Conservation (phyloP, 1,140 invertebrate species). For the Drusus annulatus region DNA sequence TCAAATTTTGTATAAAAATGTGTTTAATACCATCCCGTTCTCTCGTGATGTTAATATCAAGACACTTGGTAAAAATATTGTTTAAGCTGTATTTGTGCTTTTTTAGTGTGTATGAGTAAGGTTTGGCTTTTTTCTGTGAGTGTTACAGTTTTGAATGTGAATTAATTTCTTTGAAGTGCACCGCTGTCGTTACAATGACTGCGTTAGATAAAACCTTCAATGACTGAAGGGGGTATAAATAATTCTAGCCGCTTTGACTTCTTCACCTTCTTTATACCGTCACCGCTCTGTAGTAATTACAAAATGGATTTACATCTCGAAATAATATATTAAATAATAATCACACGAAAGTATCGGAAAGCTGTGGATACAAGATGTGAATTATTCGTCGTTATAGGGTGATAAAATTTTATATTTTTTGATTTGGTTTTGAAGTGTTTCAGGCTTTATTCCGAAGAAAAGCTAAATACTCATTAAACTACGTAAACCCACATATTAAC, state of each 20-base stretch:
- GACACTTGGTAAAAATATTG: too few species aligned
- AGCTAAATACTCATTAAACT: not conserved
- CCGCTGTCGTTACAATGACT: conserved; percentile 25
- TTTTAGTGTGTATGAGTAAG: too few species aligned
- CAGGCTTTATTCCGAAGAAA: not conserved
- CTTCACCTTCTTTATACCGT: conserved; percentile 2
- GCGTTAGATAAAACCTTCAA: conserved; percentile 34
- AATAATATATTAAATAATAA: conserved; percentile 25
- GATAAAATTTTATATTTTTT: not conserved
- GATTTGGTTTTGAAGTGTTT: not conserved
- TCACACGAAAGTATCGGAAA: not conserved
- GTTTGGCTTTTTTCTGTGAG: too few species aligned
- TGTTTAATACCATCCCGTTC: not conserved
- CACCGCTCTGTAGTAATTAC: conserved; percentile 7
- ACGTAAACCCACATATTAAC: too few species aligned
- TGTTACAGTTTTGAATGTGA: not conserved
- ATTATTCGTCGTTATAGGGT: not conserved
- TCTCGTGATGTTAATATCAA: too few species aligned
- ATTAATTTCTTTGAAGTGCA: conserved; percentile 2
- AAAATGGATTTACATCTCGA: not conserved
- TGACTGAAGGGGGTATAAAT: conserved; percentile 28
- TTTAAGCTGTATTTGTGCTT: too few species aligned
- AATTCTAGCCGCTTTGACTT: not conserved
- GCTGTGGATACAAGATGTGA: conserved; percentile 4
- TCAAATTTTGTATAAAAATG: not conserved